A percentile compares a stretch with the other conserved stretches of the same genome.
These are phyloP conservation scores for Promerops cafer DNA, from an alignment of 2,113 vertebrate genomes.

Conservation along the genomic window DNA sequence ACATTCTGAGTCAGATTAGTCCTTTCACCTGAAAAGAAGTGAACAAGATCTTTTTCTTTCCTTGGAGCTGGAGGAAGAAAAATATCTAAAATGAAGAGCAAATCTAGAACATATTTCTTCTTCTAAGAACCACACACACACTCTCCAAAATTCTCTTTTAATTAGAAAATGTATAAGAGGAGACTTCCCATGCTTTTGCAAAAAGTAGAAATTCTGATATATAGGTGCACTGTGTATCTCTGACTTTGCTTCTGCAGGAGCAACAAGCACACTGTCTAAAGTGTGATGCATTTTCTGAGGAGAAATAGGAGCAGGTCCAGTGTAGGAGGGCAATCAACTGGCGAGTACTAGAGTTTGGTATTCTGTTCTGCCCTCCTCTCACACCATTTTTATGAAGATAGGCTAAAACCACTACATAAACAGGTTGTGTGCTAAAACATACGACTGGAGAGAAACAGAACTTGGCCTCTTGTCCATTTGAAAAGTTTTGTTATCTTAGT, in stretches of 20 bases:
- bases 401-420: background rate
- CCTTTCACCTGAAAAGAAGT: background rate
- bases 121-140: background rate
- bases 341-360: background rate
- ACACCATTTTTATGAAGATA: background rate
- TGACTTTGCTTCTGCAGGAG: background rate
- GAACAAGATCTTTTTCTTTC: background rate
- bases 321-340: background rate
- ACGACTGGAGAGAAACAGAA: background rate
- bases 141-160: background rate
- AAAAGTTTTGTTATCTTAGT: background rate
- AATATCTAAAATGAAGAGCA: background rate
- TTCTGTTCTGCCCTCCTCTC: background rate
- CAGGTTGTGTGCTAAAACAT: background rate
- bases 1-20: background rate
- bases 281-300: background rate
- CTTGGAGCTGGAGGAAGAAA: background rate
- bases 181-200: background rate
- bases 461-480: background rate
- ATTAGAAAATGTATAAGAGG: background rate
- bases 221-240: background rate
- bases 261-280: background rate
- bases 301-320: background rate
- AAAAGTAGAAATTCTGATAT: background rate
- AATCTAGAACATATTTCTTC: background rate